Percentiles rank a stretch among this genome's conserved stretches.
Evolutionary conservation across 2,113 vertebrate genomes (phyloP).

Genomic region (Bostrychus sinensis): DNA sequence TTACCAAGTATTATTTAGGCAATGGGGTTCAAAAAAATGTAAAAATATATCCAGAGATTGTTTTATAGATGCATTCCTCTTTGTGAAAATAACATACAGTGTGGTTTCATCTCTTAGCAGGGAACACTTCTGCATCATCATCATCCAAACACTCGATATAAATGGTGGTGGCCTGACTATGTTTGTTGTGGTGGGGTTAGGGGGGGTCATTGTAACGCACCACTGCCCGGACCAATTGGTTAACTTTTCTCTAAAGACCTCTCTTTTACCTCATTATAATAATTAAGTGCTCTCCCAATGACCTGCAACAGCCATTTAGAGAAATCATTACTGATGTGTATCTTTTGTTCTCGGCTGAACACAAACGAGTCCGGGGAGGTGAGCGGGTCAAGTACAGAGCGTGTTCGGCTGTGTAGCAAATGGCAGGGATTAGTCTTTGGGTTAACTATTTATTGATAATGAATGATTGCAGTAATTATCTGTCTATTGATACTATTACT

Average conservation of each 20-base stretch:
- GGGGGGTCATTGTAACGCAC: slow-evolving; percentile 6
- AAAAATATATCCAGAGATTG: too few species aligned
- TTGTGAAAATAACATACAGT: too few species aligned
- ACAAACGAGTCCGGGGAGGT: slow-evolving; percentile 37
- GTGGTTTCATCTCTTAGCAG: too few species aligned
- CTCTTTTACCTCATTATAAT: slow-evolving; percentile 64
- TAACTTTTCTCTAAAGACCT: slow-evolving; percentile 59
- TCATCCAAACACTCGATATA: not conserved
- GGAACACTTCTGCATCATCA: too few species aligned
- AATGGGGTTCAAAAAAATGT: too few species aligned
- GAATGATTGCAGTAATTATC: not conserved
- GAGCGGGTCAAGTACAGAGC: slow-evolving; percentile 23
- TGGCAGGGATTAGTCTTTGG: not conserved
- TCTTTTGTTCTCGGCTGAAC: slow-evolving; percentile 47
- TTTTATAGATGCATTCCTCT: too few species aligned
- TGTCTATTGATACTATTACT: not conserved
- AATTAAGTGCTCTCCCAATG: slow-evolving; percentile 55
- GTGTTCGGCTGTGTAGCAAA: not conserved
- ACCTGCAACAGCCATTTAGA: slow-evolving; percentile 60
- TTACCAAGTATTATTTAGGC: too few species aligned
- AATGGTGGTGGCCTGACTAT: slow-evolving; percentile 21
- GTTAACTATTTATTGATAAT: not conserved
- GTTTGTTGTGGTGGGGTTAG: slow-evolving; percentile 19
- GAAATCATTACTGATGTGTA: slow-evolving; percentile 57
- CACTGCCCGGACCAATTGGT: slow-evolving; percentile 18